These are phyloP conservation scores for Aproaerema taeniolella DNA, from an alignment of 2,888 invertebrate species.

Conservation along the genomic window DNA sequence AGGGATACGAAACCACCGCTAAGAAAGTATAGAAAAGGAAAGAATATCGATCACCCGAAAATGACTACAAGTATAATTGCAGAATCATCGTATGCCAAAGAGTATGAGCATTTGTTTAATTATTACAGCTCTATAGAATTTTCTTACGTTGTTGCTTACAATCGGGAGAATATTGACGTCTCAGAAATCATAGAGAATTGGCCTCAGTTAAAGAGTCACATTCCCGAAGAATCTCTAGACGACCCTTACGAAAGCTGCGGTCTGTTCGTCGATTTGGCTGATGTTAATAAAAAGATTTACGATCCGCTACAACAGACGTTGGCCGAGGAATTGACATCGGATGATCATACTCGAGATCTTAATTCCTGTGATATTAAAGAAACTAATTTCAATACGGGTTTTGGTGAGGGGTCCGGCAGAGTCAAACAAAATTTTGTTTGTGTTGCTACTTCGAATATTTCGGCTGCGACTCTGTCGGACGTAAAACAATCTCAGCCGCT, in stretches of 20 bases:
- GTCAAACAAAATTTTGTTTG: constrained; percentile 66
- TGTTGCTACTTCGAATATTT: constrained; percentile 56
- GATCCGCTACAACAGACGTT: constrained; percentile 46
- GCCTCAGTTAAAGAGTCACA: constrained; percentile 41
- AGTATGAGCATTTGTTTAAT: constrained; percentile 46
- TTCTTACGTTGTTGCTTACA: constrained; percentile 55
- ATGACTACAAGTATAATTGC: constrained; percentile 28
- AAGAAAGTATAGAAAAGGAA: constrained; percentile 41
- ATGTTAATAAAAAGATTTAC: constrained; percentile 16
- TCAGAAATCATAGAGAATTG: constrained; percentile 38
- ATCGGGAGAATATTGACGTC: constrained; percentile 52
- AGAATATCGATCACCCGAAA: constrained; percentile 58
- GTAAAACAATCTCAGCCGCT: constrained; percentile 74
- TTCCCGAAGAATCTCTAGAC: constrained; percentile 15
- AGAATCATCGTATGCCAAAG: constrained; percentile 42
- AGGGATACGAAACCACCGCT: background rate
- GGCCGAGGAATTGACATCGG: constrained; percentile 48
- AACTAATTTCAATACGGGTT: constrained; percentile 72
- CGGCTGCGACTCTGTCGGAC: constrained; percentile 79
- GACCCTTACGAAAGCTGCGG: too few species aligned
- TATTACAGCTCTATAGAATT: constrained; percentile 58
- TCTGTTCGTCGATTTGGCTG: background rate
- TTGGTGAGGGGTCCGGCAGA: constrained; percentile 78
- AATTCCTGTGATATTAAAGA: constrained; percentile 36
- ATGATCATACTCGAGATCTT: constrained; percentile 31